phyloP scores from a whole-genome alignment of 2,797 vertebrate species.

The Nyctibius grandis region DNA sequence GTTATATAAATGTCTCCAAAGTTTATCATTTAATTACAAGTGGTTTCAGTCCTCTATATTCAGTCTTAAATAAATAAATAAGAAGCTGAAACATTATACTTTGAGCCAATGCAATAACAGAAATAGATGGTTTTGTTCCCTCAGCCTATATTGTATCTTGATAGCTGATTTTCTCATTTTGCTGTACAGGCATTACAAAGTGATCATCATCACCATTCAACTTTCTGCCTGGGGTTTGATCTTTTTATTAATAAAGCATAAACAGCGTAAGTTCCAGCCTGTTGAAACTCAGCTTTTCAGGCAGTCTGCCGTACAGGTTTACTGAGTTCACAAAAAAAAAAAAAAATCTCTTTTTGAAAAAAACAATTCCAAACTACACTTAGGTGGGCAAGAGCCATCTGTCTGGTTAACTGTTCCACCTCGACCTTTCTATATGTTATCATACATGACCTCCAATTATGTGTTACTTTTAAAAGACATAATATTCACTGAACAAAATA shows the following conservation, averaged over 20 bases:
- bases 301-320: not conserved
- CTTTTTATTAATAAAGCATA: conserved; percentile 17
- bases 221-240: not conserved
- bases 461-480: not conserved
- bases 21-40: not conserved
- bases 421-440: not conserved
- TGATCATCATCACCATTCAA: not conserved
- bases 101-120: not conserved
- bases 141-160: not conserved
- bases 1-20: not conserved
- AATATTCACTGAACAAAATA: not conserved
- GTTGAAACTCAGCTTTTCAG: not conserved
- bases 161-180: not conserved
- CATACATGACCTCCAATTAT: accelerated
- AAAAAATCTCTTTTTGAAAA: not conserved
- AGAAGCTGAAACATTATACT: not conserved
- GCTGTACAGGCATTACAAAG: not conserved
- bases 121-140: not conserved
- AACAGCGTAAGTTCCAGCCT: not conserved
- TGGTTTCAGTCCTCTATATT: not conserved
- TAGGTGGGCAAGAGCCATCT: not conserved
- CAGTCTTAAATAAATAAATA: not conserved
- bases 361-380: not conserved
- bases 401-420: not conserved
- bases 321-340: not conserved